Conservation (phyloP, 2,888 invertebrate genomes). For the Biston betularia region DNA sequence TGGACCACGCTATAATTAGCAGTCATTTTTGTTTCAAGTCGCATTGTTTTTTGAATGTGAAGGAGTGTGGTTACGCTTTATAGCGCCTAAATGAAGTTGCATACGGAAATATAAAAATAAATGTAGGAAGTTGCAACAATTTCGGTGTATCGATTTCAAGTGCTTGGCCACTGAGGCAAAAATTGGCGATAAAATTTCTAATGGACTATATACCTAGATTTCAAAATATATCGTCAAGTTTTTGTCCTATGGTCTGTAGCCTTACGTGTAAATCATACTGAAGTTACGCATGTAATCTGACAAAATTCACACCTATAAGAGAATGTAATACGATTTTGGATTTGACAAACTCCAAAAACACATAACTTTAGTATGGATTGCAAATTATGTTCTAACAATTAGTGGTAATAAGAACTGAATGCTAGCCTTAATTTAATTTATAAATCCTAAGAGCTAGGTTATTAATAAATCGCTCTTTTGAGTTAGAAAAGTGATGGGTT, state of each 20-base stretch:
- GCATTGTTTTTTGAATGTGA: conserved; percentile 62
- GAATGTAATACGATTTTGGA: neutral
- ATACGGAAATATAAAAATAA: conserved; percentile 37
- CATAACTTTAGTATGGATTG: conserved; percentile 50
- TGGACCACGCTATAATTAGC: conserved; percentile 38
- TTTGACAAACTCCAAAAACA: conserved; percentile 23
- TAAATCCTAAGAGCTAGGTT: conserved; percentile 81
- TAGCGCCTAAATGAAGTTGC: conserved; percentile 52
- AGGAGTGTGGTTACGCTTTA: conserved; percentile 56
- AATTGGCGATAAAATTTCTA: conserved; percentile 1
- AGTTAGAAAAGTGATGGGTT: conserved; percentile 79
- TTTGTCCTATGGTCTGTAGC: conserved; percentile 16
- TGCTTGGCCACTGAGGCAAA: conserved; percentile 1
- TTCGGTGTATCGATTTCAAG: conserved; percentile 6
- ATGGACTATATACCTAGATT: neutral
- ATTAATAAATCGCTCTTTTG: conserved; percentile 85
- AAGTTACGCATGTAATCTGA: conserved; percentile 23
- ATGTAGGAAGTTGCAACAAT: neutral
- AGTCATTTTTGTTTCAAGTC: conserved; percentile 52
- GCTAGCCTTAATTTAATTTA: conserved; percentile 85
- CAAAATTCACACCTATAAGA: conserved; percentile 1
- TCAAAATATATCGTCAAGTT: neutral
- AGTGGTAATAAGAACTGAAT: conserved; percentile 81
- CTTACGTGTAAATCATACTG: conserved; percentile 38
- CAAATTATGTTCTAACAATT: conserved; percentile 66